These are phyloP conservation scores for Scyliorhinus canicula DNA, from an alignment of 2,797 vertebrate species.

Conservation along the genomic window DNA sequence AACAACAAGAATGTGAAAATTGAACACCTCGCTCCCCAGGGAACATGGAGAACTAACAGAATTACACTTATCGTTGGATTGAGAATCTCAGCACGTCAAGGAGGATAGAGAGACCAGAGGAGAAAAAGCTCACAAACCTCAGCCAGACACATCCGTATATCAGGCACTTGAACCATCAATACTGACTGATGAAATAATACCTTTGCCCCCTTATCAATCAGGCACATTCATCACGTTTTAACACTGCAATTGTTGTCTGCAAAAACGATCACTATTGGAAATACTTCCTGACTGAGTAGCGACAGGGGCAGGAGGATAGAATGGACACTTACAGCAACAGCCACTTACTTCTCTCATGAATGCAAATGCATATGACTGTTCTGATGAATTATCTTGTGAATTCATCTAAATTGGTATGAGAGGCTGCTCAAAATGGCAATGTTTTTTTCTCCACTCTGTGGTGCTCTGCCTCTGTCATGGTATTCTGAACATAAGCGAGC, in stretches of 20 bases:
- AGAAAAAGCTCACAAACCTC: background rate
- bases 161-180: background rate
- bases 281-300: background rate
- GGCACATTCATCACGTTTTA: too few relatives aligned
- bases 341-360: background rate
- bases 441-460: background rate
- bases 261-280: background rate
- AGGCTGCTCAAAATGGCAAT: background rate
- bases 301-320: too few relatives aligned
- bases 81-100: conserved; percentile 41
- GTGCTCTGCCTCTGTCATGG: background rate
- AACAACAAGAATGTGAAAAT: conserved; percentile 55
- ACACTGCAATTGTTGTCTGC: background rate
- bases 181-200: background rate
- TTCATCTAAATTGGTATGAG: background rate
- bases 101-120: background rate
- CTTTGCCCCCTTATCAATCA: background rate
- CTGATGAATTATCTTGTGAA: background rate
- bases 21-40: conserved; percentile 53
- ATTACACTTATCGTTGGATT: conserved; percentile 53
- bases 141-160: background rate
- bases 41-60: conserved; percentile 47
- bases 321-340: background rate
- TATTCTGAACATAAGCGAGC: background rate
- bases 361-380: background rate